Conservation (phyloP, 1,140 invertebrate genomes). For the Drosophila lacertosa region DNA sequence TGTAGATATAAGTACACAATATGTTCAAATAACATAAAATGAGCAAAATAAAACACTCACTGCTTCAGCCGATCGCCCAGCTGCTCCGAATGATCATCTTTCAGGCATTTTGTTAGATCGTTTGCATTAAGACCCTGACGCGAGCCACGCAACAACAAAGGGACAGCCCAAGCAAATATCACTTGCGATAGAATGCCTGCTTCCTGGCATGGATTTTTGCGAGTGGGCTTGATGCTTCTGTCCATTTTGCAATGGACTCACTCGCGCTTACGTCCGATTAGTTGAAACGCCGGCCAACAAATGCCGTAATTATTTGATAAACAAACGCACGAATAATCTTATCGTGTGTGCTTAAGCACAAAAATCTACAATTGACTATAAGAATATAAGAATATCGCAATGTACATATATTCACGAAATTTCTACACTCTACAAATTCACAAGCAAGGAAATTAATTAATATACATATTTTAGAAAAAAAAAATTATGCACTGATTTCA, state of each 20-base stretch:
- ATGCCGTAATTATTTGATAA: conserved; percentile 4
- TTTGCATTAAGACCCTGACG: conserved; percentile 68
- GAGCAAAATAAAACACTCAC: conserved; percentile 52
- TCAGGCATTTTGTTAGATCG: conserved; percentile 80
- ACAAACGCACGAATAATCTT: conserved; percentile 23
- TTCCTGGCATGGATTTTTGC: conserved; percentile 71
- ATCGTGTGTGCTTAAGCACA: conserved; percentile 10
- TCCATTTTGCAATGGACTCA: conserved; percentile 58
- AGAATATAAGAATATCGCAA: conserved; percentile 23
- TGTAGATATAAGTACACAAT: conserved; percentile 27
- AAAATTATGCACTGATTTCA: too few species aligned
- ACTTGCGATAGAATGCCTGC: conserved; percentile 81
- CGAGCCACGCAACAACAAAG: conserved; percentile 73
- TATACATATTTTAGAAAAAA: too few species aligned
- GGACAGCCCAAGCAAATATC: conserved; percentile 83
- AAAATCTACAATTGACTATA: conserved; percentile 23
- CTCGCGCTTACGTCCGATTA: conserved; percentile 3
- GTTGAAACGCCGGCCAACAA: not conserved
- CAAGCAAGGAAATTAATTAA: too few species aligned
- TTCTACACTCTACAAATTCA: too few species aligned
- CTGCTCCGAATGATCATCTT: conserved; percentile 75
- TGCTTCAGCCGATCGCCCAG: conserved; percentile 80
- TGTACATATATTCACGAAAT: too few species aligned
- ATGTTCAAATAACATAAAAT: not conserved
- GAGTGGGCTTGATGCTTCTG: conserved; percentile 69